Evolutionary conservation across 2,888 invertebrate species (phyloP), one percentile per base, ranked within the genome.

Genomic region (Selenia dentaria): DNA sequence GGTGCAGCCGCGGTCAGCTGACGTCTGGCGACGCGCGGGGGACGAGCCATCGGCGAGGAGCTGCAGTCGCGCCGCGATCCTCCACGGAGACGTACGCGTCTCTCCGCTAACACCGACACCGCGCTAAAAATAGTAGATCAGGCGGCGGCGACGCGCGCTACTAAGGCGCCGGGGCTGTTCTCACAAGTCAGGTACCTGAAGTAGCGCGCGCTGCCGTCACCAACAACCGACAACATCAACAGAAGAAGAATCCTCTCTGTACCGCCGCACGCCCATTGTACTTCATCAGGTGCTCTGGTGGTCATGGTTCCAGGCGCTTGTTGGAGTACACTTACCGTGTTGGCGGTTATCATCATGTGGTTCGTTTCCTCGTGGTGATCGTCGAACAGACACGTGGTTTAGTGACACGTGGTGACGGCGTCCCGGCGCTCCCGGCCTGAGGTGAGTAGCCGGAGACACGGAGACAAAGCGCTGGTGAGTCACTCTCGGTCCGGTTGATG

Each of bases 281-380:
- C 97, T 97, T 97, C 97, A 97, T 97, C 97, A 97, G 97, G 97
- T 97, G 97, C 97, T 97, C 97, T 97, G 97, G 97, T 96, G 94
- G 92, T 92, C 84, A 90, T 79, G 80, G 92, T 94, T 95, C 97
- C 97, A 96, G 97, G 97, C 97, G 97, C 96, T 96, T 97, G 97
- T 96, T 96, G 97, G 96, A 97, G 97, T 97, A 96, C 97, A 97
- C 96, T 96, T 96, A 96, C 96, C 96, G 95, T 96, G 96, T 87
- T 94, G 94, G 92, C 93, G 91, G 90, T 76, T 75, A 52, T 86
- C 79, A 60, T 75, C 92, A 59, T 50, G 58, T 44, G 48, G 62
- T 25, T 22, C 12, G 33, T 42, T 55, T 45, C 50, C 25, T 32
- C 32, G 59, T 51, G 68, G 54, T 53, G 54, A 47, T 22, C 48